Base-by-base conservation (phyloP, 1,140 invertebrate species). In the Dermatophagoides farinae region DNA sequence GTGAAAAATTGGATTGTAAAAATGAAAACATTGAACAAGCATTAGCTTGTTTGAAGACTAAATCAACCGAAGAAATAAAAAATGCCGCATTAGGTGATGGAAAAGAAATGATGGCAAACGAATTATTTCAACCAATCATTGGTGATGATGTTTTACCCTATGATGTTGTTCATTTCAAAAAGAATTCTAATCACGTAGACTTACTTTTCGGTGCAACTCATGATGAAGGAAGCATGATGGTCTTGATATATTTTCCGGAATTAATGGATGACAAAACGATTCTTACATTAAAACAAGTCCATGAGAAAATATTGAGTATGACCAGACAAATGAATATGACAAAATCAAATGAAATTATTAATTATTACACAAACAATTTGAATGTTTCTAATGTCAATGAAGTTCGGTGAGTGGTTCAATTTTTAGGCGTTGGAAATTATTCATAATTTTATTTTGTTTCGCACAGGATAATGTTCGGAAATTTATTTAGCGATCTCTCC, bases 121-220 rank as follows among this genome's bases (percentile, higher is more conserved):
- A 51, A 51, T 31, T 18, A 39, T 54, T 54, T 54, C 14, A 54
- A 54, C 52, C 52, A n/a, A 54, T 54, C 31, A 23, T 16, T 39
- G 52, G 52, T 11, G 52, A 54, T 31, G 52, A 54, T 18, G 22
- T 54, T 16, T 18, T 54, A 39, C 52, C 52, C 9, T 12, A 38
- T 10, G 52, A 54, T 31, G 23, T 25, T 18, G 10, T 54, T 8
- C 10, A 25, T 4, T 23, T 18, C 11, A 25, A 25, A n/a, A 31
- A 54, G 2, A 8, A 23, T 16, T 23, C 18, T 1, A 18, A 54
- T 12, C 10, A 54, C 38, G n/a, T 54, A 2, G 52, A 54, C 38
- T 22, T 54, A 54, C 22, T 54, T 18, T 54, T 2, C 23, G 52
- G 52, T 37, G 38, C 23, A 4, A 37, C 37, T 37, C n/a, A n/a